These are phyloP conservation scores for Epirrhoe alternata DNA, from an alignment of 2,888 invertebrate species.

Conservation along the genomic window DNA sequence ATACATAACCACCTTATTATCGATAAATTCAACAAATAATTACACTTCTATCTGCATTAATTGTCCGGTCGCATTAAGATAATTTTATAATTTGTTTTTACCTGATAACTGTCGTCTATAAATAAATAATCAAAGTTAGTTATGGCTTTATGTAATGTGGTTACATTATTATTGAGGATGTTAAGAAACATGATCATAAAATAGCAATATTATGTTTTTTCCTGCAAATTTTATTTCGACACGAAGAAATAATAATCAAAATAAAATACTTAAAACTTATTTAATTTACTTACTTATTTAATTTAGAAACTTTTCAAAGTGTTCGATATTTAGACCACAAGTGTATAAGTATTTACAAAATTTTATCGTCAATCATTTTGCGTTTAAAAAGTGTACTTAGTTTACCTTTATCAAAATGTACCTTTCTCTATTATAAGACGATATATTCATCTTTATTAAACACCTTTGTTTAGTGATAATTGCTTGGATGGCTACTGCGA, in stretches of 20 bases:
- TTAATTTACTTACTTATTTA: not conserved
- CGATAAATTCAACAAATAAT: constrained; percentile 32
- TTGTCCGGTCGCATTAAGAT: not conserved
- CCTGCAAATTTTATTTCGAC: not conserved
- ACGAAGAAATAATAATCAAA: not conserved
- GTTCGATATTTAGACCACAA: not conserved
- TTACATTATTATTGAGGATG: constrained; percentile 2
- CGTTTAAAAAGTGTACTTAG: not conserved
- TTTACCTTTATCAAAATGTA: constrained; percentile 18
- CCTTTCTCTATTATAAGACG: constrained; percentile 24
- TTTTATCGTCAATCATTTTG: not conserved
- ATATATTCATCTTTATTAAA: constrained; percentile 35
- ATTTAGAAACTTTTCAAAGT: too few species aligned
- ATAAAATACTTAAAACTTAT: not conserved
- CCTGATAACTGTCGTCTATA: not conserved
- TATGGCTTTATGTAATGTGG: not conserved
- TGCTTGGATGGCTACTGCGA: constrained; percentile 45
- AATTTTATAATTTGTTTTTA: not conserved
- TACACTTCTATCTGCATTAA: constrained; percentile 2
- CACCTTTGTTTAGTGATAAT: constrained; percentile 47
- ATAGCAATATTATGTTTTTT: not conserved
- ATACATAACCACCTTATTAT: constrained; percentile 20
- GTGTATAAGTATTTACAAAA: not conserved
- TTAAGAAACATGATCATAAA: not conserved
- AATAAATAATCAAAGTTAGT: not conserved